These are phyloP conservation scores for Mya arenaria DNA, from an alignment of 1,140 invertebrate genomes.

Conservation along the genomic window DNA sequence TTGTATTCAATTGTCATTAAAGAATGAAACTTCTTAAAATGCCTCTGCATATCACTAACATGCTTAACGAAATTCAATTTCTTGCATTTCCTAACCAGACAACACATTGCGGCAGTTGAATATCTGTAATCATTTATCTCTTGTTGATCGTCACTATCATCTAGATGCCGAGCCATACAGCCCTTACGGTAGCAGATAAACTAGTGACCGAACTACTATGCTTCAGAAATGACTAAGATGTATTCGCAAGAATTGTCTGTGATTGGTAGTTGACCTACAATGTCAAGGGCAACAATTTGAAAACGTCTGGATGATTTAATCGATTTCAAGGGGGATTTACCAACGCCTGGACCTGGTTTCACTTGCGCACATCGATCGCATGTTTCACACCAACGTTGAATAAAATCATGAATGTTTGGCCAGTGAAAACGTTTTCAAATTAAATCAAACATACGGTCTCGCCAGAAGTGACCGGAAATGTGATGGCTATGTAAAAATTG, in stretches of 20 bases:
- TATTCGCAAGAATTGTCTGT: slow-evolving; percentile 63
- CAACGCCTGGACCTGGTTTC: slow-evolving; percentile 44
- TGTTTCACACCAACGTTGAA: slow-evolving; percentile 44
- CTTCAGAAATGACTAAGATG: slow-evolving; percentile 70
- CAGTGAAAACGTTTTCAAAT: slow-evolving; percentile 53
- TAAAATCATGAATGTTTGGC: slow-evolving; percentile 26
- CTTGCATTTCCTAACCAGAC: too few relatives aligned
- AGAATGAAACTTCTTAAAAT: too few relatives aligned
- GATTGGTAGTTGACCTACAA: slow-evolving; percentile 27
- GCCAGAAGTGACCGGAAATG: slow-evolving; percentile 47
- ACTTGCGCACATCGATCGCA: slow-evolving; percentile 51
- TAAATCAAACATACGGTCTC: slow-evolving; percentile 32
- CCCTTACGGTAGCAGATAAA: slow-evolving; percentile 71
- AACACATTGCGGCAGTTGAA: too few relatives aligned
- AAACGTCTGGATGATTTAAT: neutral
- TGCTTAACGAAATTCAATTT: too few relatives aligned
- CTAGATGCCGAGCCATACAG: slow-evolving; percentile 65
- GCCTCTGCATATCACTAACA: too few relatives aligned
- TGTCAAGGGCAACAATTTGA: slow-evolving; percentile 55
- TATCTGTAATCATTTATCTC: too few relatives aligned
- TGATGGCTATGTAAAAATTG: slow-evolving; percentile 29
- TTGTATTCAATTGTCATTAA: too few relatives aligned
- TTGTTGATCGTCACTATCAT: too few relatives aligned
- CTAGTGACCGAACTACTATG: too few relatives aligned
- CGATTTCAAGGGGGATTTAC: slow-evolving; percentile 18